Evolutionary conservation across 2,888 invertebrate genomes (phyloP).

Genomic region (Diplolepis rosae): DNA sequence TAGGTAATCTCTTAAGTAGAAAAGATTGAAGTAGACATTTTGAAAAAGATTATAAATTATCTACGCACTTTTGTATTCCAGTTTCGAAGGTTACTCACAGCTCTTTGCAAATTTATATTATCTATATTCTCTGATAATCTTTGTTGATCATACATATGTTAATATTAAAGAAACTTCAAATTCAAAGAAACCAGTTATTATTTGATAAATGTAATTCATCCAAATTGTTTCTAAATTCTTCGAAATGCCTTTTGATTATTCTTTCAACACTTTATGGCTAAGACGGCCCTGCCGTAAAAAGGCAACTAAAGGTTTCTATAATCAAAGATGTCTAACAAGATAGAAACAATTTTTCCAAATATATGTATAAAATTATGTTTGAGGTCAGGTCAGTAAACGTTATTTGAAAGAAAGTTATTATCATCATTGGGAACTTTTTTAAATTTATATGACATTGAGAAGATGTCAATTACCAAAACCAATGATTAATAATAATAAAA

Average conservation of each 20-base stretch:
- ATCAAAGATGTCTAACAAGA: neutral
- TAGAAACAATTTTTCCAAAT: neutral
- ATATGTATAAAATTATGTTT: neutral
- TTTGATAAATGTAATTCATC: neutral
- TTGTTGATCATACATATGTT: slow-evolving; percentile 3
- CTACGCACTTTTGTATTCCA: neutral
- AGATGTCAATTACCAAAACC: neutral
- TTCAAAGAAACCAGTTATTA: neutral
- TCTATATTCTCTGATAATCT: slow-evolving; percentile 12
- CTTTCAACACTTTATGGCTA: neutral
- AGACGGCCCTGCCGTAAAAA: neutral
- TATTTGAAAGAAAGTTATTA: neutral
- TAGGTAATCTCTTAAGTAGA: neutral
- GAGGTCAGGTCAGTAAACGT: neutral
- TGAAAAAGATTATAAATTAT: neutral
- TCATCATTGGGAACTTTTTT: no score
- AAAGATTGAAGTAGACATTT: neutral
- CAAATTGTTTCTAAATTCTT: neutral
- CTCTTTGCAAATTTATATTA: neutral
- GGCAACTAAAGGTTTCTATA: neutral
- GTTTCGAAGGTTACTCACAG: slow-evolving; percentile 17
- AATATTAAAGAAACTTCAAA: neutral
- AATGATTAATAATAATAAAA: neutral
- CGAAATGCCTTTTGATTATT: neutral
- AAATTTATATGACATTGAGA: neutral